Percentiles rank a stretch among this genome's conserved stretches.
phyloP scores from a whole-genome alignment of 2,888 invertebrate species.

The Chromoteleia sp. region DNA sequence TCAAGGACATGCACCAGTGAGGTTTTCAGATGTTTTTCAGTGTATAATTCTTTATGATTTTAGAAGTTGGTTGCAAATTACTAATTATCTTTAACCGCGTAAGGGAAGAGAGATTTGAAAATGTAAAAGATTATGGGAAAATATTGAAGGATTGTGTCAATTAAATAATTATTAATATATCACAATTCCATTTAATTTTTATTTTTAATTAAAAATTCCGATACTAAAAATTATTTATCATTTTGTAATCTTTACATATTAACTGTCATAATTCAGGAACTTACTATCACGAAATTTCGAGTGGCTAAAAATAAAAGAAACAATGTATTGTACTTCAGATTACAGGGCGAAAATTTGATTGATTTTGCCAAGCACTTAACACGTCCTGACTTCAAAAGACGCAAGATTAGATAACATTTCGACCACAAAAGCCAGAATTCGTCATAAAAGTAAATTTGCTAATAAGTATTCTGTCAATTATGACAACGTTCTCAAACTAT shows the following conservation, averaged over 20 bases:
- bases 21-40: too few relatives aligned
- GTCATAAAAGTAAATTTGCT: slow-evolving; percentile 53
- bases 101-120: too few relatives aligned
- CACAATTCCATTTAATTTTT: neutral
- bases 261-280: slow-evolving; percentile 31
- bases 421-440: slow-evolving; percentile 33
- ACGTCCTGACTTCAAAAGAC: slow-evolving; percentile 27
- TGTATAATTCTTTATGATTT: too few relatives aligned
- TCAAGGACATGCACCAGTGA: too few relatives aligned
- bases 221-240: neutral
- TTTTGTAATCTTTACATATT: slow-evolving; percentile 36
- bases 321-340: slow-evolving; percentile 26
- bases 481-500: slow-evolving; percentile 5
- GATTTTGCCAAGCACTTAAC: slow-evolving; percentile 55
- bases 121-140: too few relatives aligned
- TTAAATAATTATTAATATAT: too few relatives aligned
- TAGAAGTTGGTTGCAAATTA: too few relatives aligned
- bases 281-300: slow-evolving; percentile 25
- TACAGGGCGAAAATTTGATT: slow-evolving; percentile 53
- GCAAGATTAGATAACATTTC: slow-evolving; percentile 52
- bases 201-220: neutral
- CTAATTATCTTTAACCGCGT: too few relatives aligned
- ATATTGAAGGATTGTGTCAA: too few relatives aligned
- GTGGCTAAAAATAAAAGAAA: slow-evolving; percentile 47
- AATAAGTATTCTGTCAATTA: slow-evolving; percentile 53